These are phyloP conservation scores for Torymus tubicola DNA, from an alignment of 2,888 invertebrate genomes.

Conservation along the genomic window DNA sequence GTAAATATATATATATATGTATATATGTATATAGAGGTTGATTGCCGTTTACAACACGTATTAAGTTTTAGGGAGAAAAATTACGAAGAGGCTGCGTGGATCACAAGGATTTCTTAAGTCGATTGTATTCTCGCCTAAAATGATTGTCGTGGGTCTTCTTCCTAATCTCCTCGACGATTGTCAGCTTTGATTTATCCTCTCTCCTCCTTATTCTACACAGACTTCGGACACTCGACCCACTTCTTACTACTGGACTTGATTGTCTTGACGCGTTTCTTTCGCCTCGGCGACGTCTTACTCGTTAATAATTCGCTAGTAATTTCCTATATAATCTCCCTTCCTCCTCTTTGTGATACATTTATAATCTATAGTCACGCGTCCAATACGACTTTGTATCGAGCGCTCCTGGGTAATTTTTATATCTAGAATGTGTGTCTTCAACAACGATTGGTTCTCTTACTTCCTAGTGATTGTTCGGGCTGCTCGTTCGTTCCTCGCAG, in stretches of 20 bases:
- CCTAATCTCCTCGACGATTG: background rate
- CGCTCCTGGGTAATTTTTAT: no score
- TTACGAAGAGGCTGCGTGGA: constrained; percentile 51
- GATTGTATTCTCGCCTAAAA: constrained; percentile 54
- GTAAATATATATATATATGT: constrained; percentile 57
- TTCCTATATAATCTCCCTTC: constrained; percentile 11
- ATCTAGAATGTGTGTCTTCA: no score
- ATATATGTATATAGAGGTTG: constrained; percentile 62
- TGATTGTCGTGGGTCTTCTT: constrained; percentile 36
- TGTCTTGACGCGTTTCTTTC: constrained; percentile 74
- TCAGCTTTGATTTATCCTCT: background rate
- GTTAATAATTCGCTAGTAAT: background rate
- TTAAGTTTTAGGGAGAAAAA: constrained; percentile 22
- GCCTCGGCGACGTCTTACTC: constrained; percentile 39
- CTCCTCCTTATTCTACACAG: background rate
- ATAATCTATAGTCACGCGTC: background rate
- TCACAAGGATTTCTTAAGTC: constrained; percentile 52
- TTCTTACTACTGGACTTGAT: constrained; percentile 70
- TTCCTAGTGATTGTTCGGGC: background rate
- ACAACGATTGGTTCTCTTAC: background rate
- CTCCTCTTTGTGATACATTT: constrained; percentile 3
- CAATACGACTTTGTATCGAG: no score
- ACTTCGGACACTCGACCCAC: constrained; percentile 47
- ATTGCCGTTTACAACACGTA: constrained; percentile 47
- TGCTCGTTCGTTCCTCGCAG: background rate